These are phyloP conservation scores for Sphaerophoria rueppellii DNA, from an alignment of 2,888 invertebrate species.

Conservation along the genomic window DNA sequence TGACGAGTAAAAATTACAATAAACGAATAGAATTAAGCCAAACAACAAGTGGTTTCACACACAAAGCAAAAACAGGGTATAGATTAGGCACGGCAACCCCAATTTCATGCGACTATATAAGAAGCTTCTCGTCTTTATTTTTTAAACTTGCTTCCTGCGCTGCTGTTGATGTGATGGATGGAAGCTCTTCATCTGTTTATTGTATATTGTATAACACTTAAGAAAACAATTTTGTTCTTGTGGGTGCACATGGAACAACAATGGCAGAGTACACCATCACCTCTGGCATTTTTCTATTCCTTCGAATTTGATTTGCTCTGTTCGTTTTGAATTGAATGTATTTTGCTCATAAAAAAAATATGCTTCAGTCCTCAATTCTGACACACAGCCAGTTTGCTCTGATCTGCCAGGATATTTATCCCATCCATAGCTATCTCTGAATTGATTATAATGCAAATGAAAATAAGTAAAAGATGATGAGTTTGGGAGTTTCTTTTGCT, in stretches of 20 bases:
- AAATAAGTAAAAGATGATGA: constrained; percentile 48
- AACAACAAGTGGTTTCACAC: constrained; percentile 72
- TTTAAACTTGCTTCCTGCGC: constrained; percentile 1
- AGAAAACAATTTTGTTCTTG: constrained; percentile 71
- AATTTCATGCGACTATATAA: constrained; percentile 7
- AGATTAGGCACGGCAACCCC: constrained; percentile 65
- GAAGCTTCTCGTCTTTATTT: constrained; percentile 10
- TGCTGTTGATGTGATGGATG: constrained; percentile 6
- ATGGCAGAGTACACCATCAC: constrained; percentile 50
- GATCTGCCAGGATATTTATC: constrained; percentile 18
- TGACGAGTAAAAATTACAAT: constrained; percentile 57
- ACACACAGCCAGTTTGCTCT: constrained; percentile 48
- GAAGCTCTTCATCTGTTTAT: too few relatives aligned
- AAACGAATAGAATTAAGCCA: constrained; percentile 71
- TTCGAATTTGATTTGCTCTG: constrained; percentile 67
- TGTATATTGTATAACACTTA: constrained; percentile 70
- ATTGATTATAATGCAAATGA: constrained; percentile 72
- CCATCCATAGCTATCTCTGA: constrained; percentile 37
- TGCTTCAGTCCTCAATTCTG: constrained; percentile 19
- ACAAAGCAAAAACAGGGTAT: constrained; percentile 59
- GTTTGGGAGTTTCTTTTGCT: not conserved
- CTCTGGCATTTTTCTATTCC: constrained; percentile 69
- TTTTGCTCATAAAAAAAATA: not conserved
- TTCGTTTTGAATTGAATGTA: constrained; percentile 18
- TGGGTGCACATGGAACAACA: constrained; percentile 69